Conservation (phyloP, 2,797 vertebrate genomes). For the Xenops minutus region DNA sequence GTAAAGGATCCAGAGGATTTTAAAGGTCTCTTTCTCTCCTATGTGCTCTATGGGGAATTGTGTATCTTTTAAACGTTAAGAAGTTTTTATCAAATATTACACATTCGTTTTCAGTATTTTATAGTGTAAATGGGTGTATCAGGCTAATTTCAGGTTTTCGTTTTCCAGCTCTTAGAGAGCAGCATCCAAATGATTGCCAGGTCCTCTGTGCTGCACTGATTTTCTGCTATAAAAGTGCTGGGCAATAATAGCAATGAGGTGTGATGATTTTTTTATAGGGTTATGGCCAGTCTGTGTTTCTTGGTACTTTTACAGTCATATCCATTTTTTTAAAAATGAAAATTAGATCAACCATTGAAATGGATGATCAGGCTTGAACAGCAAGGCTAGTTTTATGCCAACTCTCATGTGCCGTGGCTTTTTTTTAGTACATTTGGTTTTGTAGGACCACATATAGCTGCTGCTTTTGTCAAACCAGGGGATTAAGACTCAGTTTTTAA, state of each 20-base stretch:
- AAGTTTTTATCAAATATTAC: background rate
- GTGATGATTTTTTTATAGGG: background rate
- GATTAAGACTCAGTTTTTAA: background rate
- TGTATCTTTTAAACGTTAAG: background rate
- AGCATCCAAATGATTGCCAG: background rate
- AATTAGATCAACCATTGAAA: background rate
- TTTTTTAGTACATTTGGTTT: background rate
- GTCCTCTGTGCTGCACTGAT: background rate
- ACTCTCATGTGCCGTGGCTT: background rate
- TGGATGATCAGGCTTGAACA: background rate
- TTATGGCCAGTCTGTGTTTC: background rate
- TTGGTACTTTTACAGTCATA: background rate
- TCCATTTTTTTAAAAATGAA: background rate
- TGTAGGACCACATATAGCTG: background rate
- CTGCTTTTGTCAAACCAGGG: background rate
- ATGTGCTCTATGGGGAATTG: background rate
- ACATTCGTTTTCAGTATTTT: background rate
- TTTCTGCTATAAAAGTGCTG: background rate
- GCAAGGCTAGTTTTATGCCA: background rate
- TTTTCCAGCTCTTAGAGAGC: background rate
- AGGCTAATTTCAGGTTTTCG: background rate
- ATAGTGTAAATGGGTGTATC: background rate
- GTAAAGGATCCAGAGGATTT: background rate
- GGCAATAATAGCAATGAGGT: background rate
- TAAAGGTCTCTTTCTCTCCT: background rate